Base-by-base conservation (phyloP, 2,888 invertebrate species). In the Drosophila mimetica region DNA sequence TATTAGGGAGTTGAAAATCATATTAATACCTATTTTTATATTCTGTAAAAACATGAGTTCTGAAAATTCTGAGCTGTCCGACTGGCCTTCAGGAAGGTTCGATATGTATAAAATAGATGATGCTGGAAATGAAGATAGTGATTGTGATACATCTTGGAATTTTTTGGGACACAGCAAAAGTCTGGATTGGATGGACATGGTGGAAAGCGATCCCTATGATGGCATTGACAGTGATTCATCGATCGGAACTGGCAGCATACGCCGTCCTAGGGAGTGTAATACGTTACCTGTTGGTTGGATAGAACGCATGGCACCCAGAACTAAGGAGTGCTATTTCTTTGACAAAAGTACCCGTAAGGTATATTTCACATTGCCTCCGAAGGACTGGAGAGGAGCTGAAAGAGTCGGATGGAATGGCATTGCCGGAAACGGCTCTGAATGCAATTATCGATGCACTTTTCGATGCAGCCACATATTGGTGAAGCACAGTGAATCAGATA, bases 391-490 rank as follows among this genome's bases (percentile, higher is more conserved):
- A 13, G 47, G n/a, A 18, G 11, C 8, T 32, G 11, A 13, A 1
- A 9, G 32, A 6, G 11, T 14, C 11, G 25, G 11, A 5, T 28
- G 25, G 44, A 44, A 25, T 25, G 14, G 30, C 16, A 8, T 13
- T 47, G 14, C 8, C 13, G 18, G 4, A 30, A 25, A 30, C 6
- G 2, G 14, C 6, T 13, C 4, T 47, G 13, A 28, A 4, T 30
- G 7, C 47, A 47, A 28, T 13, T 25, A 16, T 11, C n/a, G 11
- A 28, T 28, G 16, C 46, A 30, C 0, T 7, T 3, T 48, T 6
- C 32, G 48, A 8, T 32, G 48, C 32, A 48, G 18, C 3, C 48
- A 48, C 18, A 18, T 48, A 4, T 18, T 44, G 14, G 44, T 44
- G 6, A 44, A 44, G 14, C 44, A 44, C 44, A 28, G 2, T 2